Conservation (phyloP, 2,797 vertebrate genomes). For the Ciconia nigra region DNA sequence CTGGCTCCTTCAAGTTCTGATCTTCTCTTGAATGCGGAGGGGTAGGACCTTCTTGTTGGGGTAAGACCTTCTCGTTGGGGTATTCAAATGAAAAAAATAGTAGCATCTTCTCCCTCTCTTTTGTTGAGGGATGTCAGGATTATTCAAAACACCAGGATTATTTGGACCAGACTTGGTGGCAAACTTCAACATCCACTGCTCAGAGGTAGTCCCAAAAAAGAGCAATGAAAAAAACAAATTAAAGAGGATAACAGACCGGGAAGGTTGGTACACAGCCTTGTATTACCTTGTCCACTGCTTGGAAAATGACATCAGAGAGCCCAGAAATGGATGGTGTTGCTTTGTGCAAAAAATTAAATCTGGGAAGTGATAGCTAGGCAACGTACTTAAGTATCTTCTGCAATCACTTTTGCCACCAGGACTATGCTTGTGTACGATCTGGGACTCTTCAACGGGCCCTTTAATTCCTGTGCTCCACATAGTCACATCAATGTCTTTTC, state of each 20-base stretch:
- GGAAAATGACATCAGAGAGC: neutral
- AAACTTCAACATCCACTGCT: neutral
- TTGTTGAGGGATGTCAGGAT: neutral
- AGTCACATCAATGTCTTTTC: neutral
- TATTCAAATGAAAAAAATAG: neutral
- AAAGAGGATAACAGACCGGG: neutral
- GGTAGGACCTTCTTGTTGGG: neutral
- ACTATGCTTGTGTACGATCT: neutral
- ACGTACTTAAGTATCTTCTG: neutral
- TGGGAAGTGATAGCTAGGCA: neutral
- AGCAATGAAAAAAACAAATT: neutral
- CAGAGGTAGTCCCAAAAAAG: neutral
- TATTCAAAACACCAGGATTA: neutral
- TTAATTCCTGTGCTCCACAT: neutral
- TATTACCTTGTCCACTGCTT: neutral
- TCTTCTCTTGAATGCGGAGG: neutral
- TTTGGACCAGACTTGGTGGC: neutral
- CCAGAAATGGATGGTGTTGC: neutral
- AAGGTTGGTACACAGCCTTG: neutral
- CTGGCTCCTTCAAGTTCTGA: neutral
- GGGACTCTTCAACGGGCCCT: rapidly evolving
- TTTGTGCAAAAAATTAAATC: neutral
- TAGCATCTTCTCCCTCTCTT: neutral
- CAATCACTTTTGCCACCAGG: neutral
- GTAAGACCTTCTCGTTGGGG: neutral